Percentiles rank a stretch among this genome's conserved stretches.
Evolutionary conservation across 1,140 invertebrate species (phyloP).

Genomic region (Ips nitidus): DNA sequence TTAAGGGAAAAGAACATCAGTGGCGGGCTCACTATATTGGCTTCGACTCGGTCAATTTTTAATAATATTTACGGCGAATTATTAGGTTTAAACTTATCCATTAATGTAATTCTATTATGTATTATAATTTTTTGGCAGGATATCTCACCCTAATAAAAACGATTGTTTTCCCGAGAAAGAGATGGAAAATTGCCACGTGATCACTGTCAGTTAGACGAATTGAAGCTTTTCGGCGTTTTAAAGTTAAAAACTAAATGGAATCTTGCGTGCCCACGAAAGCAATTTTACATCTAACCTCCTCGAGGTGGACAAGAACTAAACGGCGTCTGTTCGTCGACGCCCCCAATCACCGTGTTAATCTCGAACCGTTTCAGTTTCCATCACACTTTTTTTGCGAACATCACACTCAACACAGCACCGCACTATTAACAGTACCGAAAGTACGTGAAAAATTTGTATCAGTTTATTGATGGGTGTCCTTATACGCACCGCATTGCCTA

Average conservation of each 20-base stretch:
- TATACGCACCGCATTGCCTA: neutral
- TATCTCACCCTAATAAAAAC: constrained; percentile 50
- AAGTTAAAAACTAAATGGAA: too few relatives aligned
- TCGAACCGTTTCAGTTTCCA: neutral
- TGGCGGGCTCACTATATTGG: constrained; percentile 10
- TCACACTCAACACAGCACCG: constrained; percentile 33
- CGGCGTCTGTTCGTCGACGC: neutral
- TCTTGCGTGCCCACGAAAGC: too few relatives aligned
- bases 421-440: constrained; percentile 49
- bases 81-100: constrained; percentile 40
- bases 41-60: constrained; percentile 24
- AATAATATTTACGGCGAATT: constrained; percentile 31
- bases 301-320: neutral
- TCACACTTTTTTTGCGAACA: neutral
- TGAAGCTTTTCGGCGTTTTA: too few relatives aligned
- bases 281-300: too few relatives aligned
- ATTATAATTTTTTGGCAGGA: constrained; percentile 52
- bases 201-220: neutral
- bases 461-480: constrained; percentile 40
- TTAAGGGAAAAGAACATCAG: too few relatives aligned
- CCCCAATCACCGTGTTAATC: neutral
- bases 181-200: neutral
- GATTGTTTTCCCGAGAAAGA: neutral
- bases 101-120: constrained; percentile 47
- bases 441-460: constrained; percentile 45